Evolutionary conservation across 2,888 invertebrate genomes (phyloP).

Genomic region (Chymomyza caudatula): DNA sequence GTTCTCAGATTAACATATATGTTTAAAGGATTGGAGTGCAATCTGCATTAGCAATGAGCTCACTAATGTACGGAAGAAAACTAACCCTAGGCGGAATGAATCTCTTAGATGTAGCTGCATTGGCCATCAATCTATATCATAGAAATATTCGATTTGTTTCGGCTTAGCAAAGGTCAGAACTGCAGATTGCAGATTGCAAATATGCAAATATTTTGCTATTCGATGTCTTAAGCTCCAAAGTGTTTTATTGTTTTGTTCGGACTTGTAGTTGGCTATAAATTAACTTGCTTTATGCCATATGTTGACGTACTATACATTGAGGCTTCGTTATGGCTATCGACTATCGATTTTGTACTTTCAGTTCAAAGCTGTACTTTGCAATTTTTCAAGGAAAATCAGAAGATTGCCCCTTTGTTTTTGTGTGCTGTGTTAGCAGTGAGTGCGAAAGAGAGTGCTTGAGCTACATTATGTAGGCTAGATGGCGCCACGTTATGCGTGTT

Average conservation of each 20-base stretch:
- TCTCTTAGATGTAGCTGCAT: too few species aligned
- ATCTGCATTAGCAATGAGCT: background rate
- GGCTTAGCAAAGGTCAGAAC: background rate
- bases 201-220: background rate
- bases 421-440: too few species aligned
- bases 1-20: background rate
- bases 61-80: background rate
- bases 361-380: background rate
- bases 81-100: background rate
- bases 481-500: too few species aligned
- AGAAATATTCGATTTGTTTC: background rate
- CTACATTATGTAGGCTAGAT: too few species aligned
- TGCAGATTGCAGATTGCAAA: background rate
- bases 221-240: background rate
- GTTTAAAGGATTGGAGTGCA: background rate
- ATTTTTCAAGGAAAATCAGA: too few species aligned
- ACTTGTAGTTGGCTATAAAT: background rate
- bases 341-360: too few species aligned
- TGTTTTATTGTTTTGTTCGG: background rate
- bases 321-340: too few species aligned
- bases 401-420: too few species aligned
- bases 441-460: too few species aligned
- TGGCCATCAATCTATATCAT: background rate
- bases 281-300: too few species aligned
- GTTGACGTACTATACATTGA: background rate